Base-by-base conservation (phyloP, 2,888 invertebrate species). In the Xestia ashworthii region DNA sequence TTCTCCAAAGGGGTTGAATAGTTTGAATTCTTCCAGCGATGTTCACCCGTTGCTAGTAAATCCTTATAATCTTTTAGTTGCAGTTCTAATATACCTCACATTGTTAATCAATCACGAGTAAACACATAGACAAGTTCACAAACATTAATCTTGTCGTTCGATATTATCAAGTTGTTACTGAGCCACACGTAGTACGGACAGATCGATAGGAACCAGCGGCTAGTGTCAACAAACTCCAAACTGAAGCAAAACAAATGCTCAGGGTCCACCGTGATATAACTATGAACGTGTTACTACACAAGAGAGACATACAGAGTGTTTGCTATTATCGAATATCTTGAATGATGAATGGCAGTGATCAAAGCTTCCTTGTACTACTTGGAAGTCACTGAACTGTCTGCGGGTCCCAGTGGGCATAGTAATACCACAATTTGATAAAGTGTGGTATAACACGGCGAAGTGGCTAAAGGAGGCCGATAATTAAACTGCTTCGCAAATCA, bases 171-270 rank as follows among this genome's bases (percentile, higher is more conserved):
- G 55, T 81, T 81, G 48, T 80, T 9, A 32, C 55, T 16, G 12
- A 50, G 22, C 44, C 58, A 38, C 68, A 65, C 68, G 22, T 19
- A 38, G 19, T 19, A 9, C 46, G 6, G 22, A 53, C 46, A 46
- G 66, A 79, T 79, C 80, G 70, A 83, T 83, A 79, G 25, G 8
- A 70, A 71, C 72, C 80, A 53, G 64, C 58, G 38, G 55, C 12
- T 41, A 70, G 46, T 74, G 80, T 74, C 73, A 83, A 83, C 73
- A 82, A 71, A 73, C 83, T 79, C 48, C 60, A 83, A 82, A 79
- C 48, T 67, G 73, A 68, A 67, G 58, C 80, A 32, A 70, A 78
- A 70, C 79, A 83, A 83, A 79, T 60, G 66, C 44, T 71, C 19
- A 11, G 38, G 38, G 41, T 83, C 50, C 62, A 83, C 62, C 16